Percentiles rank a stretch among this genome's conserved stretches.
These are phyloP conservation scores for Exephanes ischioxanthus DNA, from an alignment of 2,888 invertebrate genomes.

Conservation along the genomic window DNA sequence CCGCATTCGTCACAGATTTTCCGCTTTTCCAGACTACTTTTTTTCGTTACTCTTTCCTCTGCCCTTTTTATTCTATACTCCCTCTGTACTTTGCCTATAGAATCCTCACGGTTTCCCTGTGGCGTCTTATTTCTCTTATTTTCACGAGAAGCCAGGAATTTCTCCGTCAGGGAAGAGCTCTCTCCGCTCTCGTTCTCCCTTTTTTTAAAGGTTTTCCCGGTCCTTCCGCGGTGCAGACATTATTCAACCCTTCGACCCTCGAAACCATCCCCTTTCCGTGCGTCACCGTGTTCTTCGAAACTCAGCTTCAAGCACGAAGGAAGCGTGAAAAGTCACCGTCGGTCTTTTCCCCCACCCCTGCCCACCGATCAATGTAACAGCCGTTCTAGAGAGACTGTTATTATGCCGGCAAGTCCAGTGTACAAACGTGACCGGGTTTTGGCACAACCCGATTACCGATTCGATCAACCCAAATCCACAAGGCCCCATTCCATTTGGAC, in stretches of 20 bases:
- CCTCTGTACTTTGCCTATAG: slow-evolving; percentile 19
- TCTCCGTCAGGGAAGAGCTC: slow-evolving; percentile 5
- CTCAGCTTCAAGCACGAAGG: slow-evolving; percentile 29
- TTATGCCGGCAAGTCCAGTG: slow-evolving; percentile 57
- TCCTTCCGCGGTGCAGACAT: slow-evolving; percentile 52
- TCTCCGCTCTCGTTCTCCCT: slow-evolving; percentile 23
- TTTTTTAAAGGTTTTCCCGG: slow-evolving; percentile 22
- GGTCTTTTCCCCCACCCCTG: not conserved
- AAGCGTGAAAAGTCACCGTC: slow-evolving; percentile 47
- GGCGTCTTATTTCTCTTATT: slow-evolving; percentile 47
- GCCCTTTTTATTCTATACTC: not conserved
- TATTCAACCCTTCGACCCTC: slow-evolving; percentile 60
- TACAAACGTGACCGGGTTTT: slow-evolving; percentile 30
- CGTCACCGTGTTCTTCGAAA: slow-evolving; percentile 14
- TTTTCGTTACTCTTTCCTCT: slow-evolving; percentile 29
- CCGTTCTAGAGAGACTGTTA: slow-evolving; percentile 46
- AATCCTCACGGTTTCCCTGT: slow-evolving; percentile 24
- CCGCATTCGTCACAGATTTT: slow-evolving; percentile 51
- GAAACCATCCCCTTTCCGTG: slow-evolving; percentile 25
- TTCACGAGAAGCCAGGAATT: slow-evolving; percentile 43
- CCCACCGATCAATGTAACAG: slow-evolving; percentile 42
- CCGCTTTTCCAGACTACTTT: slow-evolving; percentile 23
- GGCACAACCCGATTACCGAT: slow-evolving; percentile 41
- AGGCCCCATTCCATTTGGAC: slow-evolving; percentile 10
- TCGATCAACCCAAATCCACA: slow-evolving; percentile 15